Evolutionary conservation across 2,113 vertebrate species (phyloP).

Genomic region (Heterotilapia buettikoferi): DNA sequence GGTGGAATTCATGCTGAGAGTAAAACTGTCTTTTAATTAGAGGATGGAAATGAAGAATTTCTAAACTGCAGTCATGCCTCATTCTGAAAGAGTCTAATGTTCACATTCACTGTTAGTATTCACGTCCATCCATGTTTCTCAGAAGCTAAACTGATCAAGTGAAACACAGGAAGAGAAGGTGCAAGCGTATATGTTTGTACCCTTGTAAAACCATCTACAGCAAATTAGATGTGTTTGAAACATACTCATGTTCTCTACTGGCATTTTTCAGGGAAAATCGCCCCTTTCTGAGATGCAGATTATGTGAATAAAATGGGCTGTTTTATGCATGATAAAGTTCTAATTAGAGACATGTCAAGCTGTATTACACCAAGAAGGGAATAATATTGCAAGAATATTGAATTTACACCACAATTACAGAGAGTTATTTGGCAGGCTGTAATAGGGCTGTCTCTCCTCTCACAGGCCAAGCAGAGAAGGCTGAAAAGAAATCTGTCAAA

Average conservation of each 20-base stretch:
- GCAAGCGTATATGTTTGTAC: not conserved
- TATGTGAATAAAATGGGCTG: not conserved
- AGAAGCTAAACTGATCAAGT: not conserved
- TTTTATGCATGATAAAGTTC: not conserved
- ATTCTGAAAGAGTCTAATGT: not conserved
- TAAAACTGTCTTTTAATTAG: not conserved
- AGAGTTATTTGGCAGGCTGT: not conserved
- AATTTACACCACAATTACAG: not conserved
- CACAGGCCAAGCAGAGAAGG: conserved; percentile 34
- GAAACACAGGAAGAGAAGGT: not conserved
- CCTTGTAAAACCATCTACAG: not conserved
- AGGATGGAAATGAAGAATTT: not conserved
- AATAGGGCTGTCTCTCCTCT: not conserved
- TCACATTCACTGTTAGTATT: not conserved
- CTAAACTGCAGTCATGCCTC: not conserved
- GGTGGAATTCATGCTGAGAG: not conserved
- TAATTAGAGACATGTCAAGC: conserved; percentile 23
- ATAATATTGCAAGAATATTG: not conserved
- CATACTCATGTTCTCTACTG: not conserved
- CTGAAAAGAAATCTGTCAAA: conserved; percentile 34
- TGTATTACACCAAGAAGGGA: not conserved
- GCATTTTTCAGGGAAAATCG: not conserved
- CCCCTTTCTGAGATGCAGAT: not conserved
- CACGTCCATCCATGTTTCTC: not conserved
- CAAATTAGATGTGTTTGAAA: not conserved